Base-by-base conservation (phyloP, 1,140 invertebrate species). In the Portunus trituberculatus region DNA sequence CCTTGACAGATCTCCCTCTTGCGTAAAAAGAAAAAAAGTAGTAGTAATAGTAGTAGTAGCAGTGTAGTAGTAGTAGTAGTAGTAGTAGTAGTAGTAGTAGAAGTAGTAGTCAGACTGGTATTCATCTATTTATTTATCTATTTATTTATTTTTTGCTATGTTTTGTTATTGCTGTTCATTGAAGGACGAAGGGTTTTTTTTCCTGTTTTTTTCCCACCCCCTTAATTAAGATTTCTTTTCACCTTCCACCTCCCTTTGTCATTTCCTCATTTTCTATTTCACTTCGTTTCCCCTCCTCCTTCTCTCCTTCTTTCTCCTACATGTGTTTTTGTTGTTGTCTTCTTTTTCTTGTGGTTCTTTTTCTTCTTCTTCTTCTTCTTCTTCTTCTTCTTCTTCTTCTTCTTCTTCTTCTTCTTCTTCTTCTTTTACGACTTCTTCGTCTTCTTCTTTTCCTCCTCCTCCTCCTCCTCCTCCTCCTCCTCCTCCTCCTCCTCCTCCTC, bases 391-490 rank as follows among this genome's bases (percentile, higher is more conserved):
- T 28, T 32, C 7, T 45, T 52, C 10, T 25, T 7, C 28, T 10
- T 52, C 46, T 28, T 45, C 28, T 6, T 52, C 25, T 32, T 52
- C 88, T 90, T 32, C 28, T 10, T 90, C 1, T 39, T 39, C 6
- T 39, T 39, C 39, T 76, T 31, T 25, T 76, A 20, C 20, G 4
- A 10, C 6, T 31, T 28, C 52, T 46, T 28, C 52, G 7, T 28
- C 46, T 31, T 46, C 89, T 46, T 46, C 46, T 91, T n/a, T 46
- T 29, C 52, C 52, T 31, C 52, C 46, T 31, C 89, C 46, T 31
- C 52, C 46, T 46, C 89, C 45, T 46, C 89, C 89, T 46, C 89
- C 28, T 46, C 89, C 46, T 91, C 89, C 45, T 76, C 67, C 6
- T 31, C 52, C 52, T 46, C 52, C 52, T 31, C 52, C 46, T 31